Percentiles rank a stretch among this genome's conserved stretches.
Evolutionary conservation across 2,888 invertebrate species (phyloP).

Genomic region (Lordiphosa andalusiaca): DNA sequence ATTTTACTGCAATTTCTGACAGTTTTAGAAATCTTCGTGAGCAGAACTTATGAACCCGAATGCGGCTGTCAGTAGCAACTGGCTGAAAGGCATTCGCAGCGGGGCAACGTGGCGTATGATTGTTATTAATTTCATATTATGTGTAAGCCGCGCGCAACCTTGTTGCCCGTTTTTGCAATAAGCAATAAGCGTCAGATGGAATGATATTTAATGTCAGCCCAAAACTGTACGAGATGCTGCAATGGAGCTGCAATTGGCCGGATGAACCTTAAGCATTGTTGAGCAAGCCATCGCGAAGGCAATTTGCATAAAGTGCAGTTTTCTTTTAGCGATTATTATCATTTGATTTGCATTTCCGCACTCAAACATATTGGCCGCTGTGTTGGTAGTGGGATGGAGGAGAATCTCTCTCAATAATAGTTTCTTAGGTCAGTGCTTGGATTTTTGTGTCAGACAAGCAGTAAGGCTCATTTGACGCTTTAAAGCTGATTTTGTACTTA

Average conservation of each 20-base stretch:
- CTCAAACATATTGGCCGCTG: too few species aligned
- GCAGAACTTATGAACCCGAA: slow-evolving; percentile 64
- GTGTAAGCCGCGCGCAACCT: slow-evolving; percentile 38
- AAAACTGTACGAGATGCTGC: slow-evolving; percentile 26
- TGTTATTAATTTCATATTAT: slow-evolving; percentile 73
- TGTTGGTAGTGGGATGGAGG: too few species aligned
- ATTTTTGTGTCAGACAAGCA: too few species aligned
- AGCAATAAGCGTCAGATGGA: slow-evolving; percentile 69
- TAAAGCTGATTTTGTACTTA: too few species aligned
- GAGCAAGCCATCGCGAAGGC: too few species aligned
- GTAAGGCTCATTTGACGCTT: too few species aligned
- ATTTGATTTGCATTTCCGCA: too few species aligned
- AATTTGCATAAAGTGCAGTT: too few species aligned
- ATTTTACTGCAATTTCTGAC: slow-evolving; percentile 74
- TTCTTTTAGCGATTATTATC: too few species aligned
- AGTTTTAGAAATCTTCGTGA: slow-evolving; percentile 72
- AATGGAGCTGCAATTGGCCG: slow-evolving; percentile 32
- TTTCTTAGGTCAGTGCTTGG: too few species aligned
- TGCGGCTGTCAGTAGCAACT: slow-evolving; percentile 73
- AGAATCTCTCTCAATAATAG: too few species aligned
- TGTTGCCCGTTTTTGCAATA: slow-evolving; percentile 48
- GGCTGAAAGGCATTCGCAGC: slow-evolving; percentile 23
- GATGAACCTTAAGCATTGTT: slow-evolving; percentile 7
- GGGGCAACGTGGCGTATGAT: slow-evolving; percentile 69
- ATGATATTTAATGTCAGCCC: slow-evolving; percentile 67